Evolutionary conservation across 2,888 invertebrate species (phyloP).

Genomic region (Fragum fragum): DNA sequence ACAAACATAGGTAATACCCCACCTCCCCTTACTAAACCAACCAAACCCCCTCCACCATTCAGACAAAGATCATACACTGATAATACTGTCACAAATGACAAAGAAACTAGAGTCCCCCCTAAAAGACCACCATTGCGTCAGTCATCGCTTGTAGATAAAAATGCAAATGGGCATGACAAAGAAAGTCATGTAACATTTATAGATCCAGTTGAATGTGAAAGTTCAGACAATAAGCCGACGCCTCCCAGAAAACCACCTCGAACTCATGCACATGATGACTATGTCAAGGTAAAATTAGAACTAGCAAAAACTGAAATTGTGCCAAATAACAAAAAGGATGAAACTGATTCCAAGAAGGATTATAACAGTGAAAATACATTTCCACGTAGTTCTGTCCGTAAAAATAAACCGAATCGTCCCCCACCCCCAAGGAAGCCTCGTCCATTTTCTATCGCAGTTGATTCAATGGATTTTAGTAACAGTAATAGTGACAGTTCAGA

Average conservation of each 20-base stretch:
- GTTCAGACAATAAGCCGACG: slow-evolving; percentile 17
- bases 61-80: slow-evolving; percentile 28
- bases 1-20: not conserved
- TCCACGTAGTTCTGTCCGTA: slow-evolving; percentile 20
- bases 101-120: slow-evolving; percentile 27
- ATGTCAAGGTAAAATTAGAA: slow-evolving; percentile 72
- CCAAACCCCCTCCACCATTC: slow-evolving; percentile 42
- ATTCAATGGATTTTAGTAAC: slow-evolving; percentile 44
- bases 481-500: slow-evolving; percentile 40
- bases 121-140: slow-evolving; percentile 47
- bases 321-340: slow-evolving; percentile 20
- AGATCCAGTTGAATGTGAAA: slow-evolving; percentile 12
- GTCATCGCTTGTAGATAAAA: slow-evolving; percentile 46
- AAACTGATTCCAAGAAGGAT: slow-evolving; percentile 10
- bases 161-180: not conserved
- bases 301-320: slow-evolving; percentile 43
- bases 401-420: slow-evolving; percentile 63
- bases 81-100: slow-evolving; percentile 18
- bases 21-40: slow-evolving; percentile 39
- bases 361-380: slow-evolving; percentile 16
- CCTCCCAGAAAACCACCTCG: slow-evolving; percentile 79
- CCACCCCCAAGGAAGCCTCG: slow-evolving; percentile 68
- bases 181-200: slow-evolving; percentile 26
- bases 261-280: slow-evolving; percentile 81
- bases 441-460: slow-evolving; percentile 67